Percentiles rank a stretch among this genome's conserved stretches.
phyloP scores from a whole-genome alignment of 2,797 vertebrate species.

The Ctenosaura bakeri region DNA sequence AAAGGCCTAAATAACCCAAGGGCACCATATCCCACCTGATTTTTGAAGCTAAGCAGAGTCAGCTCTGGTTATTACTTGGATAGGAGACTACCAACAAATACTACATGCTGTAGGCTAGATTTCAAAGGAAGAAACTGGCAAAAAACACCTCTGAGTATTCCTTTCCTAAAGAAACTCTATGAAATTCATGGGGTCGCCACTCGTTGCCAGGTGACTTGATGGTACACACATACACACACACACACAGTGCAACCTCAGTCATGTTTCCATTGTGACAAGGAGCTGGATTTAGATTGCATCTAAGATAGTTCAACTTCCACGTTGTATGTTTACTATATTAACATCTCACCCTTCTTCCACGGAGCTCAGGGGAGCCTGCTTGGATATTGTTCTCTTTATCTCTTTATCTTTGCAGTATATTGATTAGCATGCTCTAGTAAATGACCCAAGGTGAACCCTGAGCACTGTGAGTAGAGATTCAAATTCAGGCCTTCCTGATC shows the following conservation, averaged over 20 bases:
- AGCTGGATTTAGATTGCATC: not conserved
- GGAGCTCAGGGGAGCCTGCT: not conserved
- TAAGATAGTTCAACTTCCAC: not conserved
- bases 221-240: too few relatives aligned
- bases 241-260: not conserved
- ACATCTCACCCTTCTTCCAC: not conserved
- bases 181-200: too few relatives aligned
- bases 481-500: not conserved
- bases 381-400: not conserved
- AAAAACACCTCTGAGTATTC: too few relatives aligned
- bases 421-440: slow-evolving; percentile 10
- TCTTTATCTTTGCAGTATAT: not conserved
- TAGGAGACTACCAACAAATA: too few relatives aligned
- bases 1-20: too few relatives aligned
- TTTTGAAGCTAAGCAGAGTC: too few relatives aligned
- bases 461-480: slow-evolving; percentile 22
- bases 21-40: too few relatives aligned
- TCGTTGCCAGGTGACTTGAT: too few relatives aligned
- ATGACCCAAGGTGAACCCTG: accelerated
- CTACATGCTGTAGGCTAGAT: too few relatives aligned
- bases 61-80: too few relatives aligned
- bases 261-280: not conserved
- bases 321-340: not conserved
- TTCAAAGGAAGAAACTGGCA: too few relatives aligned
- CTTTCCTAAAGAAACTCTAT: too few relatives aligned